Conservation (phyloP, 2,888 invertebrate species). For the Hydroisotoma schaefferi region DNA sequence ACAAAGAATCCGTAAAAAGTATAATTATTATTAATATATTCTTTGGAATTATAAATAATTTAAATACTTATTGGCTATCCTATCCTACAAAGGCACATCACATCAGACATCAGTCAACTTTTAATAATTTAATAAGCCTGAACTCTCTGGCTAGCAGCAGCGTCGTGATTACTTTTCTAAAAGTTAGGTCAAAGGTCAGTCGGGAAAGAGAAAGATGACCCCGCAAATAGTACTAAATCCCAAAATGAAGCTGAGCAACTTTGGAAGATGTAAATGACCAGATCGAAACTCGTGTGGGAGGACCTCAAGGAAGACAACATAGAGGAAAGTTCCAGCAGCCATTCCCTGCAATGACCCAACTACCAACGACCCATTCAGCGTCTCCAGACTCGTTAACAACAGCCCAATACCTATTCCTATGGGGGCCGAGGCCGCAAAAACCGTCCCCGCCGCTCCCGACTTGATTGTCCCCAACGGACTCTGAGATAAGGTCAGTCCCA, state of each 20-base stretch:
- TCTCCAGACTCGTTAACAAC: constrained; percentile 34
- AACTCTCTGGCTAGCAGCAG: too few relatives aligned
- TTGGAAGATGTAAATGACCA: constrained; percentile 44
- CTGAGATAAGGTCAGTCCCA: constrained; percentile 43
- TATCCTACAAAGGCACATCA: too few relatives aligned
- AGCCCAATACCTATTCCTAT: constrained; percentile 44
- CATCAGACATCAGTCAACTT: too few relatives aligned
- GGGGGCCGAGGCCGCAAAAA: constrained; percentile 42
- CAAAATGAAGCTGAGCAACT: constrained; percentile 41
- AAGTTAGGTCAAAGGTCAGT: too few relatives aligned
- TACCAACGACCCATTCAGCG: constrained; percentile 36
- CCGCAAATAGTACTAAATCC: constrained; percentile 45
- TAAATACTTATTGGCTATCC: too few relatives aligned
- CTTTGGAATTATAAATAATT: too few relatives aligned
- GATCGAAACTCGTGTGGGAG: constrained; percentile 45
- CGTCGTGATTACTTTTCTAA: too few relatives aligned
- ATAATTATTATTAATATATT: too few relatives aligned
- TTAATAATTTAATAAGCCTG: too few relatives aligned
- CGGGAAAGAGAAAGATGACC: constrained; percentile 45
- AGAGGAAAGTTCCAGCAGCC: constrained; percentile 48
- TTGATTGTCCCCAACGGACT: constrained; percentile 35
- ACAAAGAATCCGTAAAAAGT: too few relatives aligned
- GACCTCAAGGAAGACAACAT: constrained; percentile 46
- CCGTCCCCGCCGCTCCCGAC: constrained; percentile 26
- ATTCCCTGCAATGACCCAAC: constrained; percentile 44